phyloP scores from a whole-genome alignment of 2,888 invertebrate species.

The Eilema griseolum region DNA sequence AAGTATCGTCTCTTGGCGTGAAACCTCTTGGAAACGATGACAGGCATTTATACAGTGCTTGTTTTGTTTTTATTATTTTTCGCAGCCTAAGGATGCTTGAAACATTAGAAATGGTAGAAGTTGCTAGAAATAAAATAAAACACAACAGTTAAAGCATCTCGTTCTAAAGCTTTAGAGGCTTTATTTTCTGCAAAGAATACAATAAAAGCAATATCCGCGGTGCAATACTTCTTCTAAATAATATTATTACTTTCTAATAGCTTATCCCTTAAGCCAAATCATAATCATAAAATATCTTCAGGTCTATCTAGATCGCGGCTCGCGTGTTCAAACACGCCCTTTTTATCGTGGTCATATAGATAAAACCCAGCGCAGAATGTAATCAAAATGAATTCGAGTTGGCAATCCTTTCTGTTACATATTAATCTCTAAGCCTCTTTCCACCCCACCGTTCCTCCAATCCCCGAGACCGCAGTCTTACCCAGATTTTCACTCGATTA shows the following conservation, averaged over 20 bases:
- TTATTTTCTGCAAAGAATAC: not conserved
- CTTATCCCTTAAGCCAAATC: not conserved
- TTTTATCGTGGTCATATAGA: slow-evolving; percentile 8
- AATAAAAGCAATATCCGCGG: not conserved
- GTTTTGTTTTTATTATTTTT: not conserved
- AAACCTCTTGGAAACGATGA: not conserved
- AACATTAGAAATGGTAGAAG: not conserved
- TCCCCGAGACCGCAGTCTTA: slow-evolving; percentile 30
- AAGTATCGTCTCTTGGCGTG: not conserved
- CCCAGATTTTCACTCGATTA: slow-evolving; percentile 36
- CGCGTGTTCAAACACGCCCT: not conserved
- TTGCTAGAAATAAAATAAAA: not conserved
- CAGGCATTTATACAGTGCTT: not conserved
- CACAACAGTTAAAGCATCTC: not conserved
- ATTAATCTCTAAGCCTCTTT: slow-evolving; percentile 35
- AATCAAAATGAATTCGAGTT: slow-evolving; percentile 31
- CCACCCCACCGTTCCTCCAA: slow-evolving; percentile 29
- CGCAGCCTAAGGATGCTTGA: not conserved
- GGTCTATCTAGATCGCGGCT: not conserved
- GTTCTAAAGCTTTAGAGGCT: not conserved
- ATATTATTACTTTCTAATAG: not conserved
- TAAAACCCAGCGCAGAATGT: slow-evolving; percentile 20
- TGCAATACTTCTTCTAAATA: not conserved
- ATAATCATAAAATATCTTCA: not conserved
- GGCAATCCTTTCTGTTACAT: slow-evolving; percentile 31